Base-by-base conservation (phyloP, 2,888 invertebrate genomes). In the Nymphalis polychloros region DNA sequence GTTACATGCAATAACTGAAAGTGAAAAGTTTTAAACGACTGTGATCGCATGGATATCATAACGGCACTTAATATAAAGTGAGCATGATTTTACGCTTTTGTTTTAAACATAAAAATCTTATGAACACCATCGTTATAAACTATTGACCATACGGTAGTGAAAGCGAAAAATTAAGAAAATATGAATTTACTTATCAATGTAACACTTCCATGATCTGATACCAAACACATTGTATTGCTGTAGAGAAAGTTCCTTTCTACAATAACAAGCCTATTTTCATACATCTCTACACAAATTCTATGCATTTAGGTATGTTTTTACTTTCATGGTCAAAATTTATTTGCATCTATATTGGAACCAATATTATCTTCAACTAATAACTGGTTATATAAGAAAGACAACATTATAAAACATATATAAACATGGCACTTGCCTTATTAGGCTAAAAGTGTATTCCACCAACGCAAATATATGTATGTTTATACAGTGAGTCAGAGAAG, bases 401-500 rank as follows among this genome's bases (percentile, higher is more conserved):
- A 8, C n/a, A 35, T 35, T 41, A 41, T 35, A 19, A 8, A 41
- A 57, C 1, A 23, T 48, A 47, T 16, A 60, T 23, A 31, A 49
- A 64, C 5, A 57, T 53, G 53, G 35, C n/a, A 50, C 59, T 60
- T 67, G 23, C 86, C 87, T 83, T 86, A 84, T 82, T 74, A 78
- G 82, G 80, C 75, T 80, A 84, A 77, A 86, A 88, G 86, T 85
- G 82, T 86, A 84, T 84, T 83, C 88, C 89, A 84, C 91, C 89
- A 81, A 88, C 90, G 81, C 84, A 78, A 78, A 82, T 84, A 73
- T 46, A 41, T 41, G 63, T 67, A 70, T 59, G 84, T 91, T 89
- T 88, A 86, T 84, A 84, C 77, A 85, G 83, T 91, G 92, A 91
- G 88, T 92, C 92, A 92, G 86, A 92, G 86, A 81, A 76, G 79